Evolutionary conservation across 2,113 vertebrate species (phyloP).

Genomic region (Dermatemys mawii): DNA sequence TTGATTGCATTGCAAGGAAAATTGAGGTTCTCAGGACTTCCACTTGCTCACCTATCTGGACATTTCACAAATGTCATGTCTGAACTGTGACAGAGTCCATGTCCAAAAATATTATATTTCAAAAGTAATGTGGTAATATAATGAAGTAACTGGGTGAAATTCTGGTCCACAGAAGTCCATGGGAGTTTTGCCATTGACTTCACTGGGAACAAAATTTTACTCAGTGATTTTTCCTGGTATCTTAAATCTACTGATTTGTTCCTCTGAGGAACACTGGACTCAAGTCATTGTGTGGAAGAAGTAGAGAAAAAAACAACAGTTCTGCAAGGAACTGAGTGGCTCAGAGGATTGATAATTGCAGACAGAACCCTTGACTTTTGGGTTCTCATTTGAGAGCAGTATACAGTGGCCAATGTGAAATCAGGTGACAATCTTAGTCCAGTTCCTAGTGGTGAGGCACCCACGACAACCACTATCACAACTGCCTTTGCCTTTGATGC

Average conservation of each 20-base stretch:
- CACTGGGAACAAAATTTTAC: neutral
- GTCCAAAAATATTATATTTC: neutral
- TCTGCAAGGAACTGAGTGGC: fast-evolving
- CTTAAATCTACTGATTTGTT: fast-evolving
- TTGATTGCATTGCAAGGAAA: neutral
- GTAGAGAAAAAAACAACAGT: neutral
- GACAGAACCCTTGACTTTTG: neutral
- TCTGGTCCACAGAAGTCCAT: fast-evolving
- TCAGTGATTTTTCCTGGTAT: neutral
- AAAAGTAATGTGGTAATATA: fast-evolving
- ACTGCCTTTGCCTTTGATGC: neutral
- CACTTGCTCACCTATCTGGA: constrained; percentile 31
- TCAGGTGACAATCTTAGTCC: neutral
- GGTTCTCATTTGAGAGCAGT: neutral
- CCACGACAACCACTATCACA: neutral
- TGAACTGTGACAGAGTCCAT: neutral
- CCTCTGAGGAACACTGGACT: neutral
- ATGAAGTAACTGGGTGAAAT: neutral
- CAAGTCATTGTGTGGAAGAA: neutral
- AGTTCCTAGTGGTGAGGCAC: neutral
- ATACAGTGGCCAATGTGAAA: fast-evolving
- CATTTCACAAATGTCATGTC: neutral
- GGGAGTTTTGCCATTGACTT: neutral
- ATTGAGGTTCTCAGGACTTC: constrained; percentile 22
- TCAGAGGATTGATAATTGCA: neutral